Percentiles rank a stretch among this genome's conserved stretches.
Evolutionary conservation across 2,797 vertebrate species (phyloP).

Genomic region (Merluccius polli): DNA sequence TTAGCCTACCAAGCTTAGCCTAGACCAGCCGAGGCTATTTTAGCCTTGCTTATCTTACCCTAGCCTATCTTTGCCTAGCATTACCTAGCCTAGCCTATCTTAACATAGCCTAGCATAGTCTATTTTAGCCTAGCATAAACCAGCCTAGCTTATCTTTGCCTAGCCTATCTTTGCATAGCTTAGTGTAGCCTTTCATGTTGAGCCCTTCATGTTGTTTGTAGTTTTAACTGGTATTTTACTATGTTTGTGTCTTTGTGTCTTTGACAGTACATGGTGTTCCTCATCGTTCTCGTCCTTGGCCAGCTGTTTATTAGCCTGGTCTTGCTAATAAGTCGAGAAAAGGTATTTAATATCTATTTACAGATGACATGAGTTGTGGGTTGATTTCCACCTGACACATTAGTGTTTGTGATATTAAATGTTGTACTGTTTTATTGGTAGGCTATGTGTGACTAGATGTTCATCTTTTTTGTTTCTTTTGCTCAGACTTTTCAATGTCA

Average conservation of each 20-base stretch:
- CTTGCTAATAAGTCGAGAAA: constrained; percentile 36
- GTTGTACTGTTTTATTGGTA: background rate
- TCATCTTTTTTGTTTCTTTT: background rate
- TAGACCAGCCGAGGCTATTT: background rate
- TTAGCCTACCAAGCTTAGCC: background rate
- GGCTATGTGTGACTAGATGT: background rate
- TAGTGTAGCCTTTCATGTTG: background rate
- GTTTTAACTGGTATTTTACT: background rate
- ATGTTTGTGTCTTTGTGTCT: background rate
- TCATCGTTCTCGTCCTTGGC: constrained; percentile 55
- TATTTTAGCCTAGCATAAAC: too few relatives aligned
- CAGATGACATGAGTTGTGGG: background rate
- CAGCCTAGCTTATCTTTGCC: background rate
- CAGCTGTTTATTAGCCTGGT: constrained; percentile 58
- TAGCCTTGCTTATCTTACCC: background rate
- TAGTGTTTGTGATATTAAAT: background rate
- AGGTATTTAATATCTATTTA: constrained; percentile 28
- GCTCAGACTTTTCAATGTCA: background rate
- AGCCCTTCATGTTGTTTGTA: too few relatives aligned
- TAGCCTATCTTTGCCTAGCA: background rate
- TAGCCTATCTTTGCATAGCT: background rate
- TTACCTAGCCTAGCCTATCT: too few relatives aligned
- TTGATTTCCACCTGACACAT: background rate
- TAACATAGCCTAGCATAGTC: background rate
- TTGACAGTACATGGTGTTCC: constrained; percentile 51